Conservation (phyloP, 2,113 vertebrate genomes). For the Stictonetta naevosa region DNA sequence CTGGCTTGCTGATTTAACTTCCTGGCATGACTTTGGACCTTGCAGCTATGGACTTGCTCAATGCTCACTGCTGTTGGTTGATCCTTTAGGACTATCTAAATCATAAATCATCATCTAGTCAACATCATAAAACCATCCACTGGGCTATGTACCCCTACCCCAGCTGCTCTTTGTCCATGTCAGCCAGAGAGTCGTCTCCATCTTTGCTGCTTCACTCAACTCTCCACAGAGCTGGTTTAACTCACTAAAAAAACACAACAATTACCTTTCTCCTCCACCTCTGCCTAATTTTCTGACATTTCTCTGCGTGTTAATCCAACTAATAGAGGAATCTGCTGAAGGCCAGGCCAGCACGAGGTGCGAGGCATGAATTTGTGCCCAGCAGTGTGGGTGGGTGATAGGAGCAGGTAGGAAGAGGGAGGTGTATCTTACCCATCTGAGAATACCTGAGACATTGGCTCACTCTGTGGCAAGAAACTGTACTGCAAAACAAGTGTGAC, state of each 20-base stretch:
- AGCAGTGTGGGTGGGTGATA: not conserved
- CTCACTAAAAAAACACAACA: not conserved
- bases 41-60: rapidly evolving
- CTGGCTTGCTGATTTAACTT: not conserved
- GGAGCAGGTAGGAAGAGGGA: not conserved
- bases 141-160: not conserved
- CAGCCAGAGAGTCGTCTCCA: not conserved
- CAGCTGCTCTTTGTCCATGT: not conserved
- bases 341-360: not conserved
- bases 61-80: not conserved
- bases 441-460: not conserved
- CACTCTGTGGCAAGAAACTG: not conserved
- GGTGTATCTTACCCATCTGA: too few relatives aligned
- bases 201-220: not conserved
- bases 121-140: not conserved
- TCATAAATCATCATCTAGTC: not conserved
- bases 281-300: not conserved
- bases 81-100: not conserved
- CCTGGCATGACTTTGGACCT: not conserved
- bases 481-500: not conserved
- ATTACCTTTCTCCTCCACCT: not conserved
- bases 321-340: not conserved
- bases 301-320: rapidly evolving
- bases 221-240: not conserved
- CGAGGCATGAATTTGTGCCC: not conserved